Evolutionary conservation across 2,113 vertebrate species (phyloP), one percentile per base, ranked within the genome.

Genomic region (Phylloscopus trochiloides): DNA sequence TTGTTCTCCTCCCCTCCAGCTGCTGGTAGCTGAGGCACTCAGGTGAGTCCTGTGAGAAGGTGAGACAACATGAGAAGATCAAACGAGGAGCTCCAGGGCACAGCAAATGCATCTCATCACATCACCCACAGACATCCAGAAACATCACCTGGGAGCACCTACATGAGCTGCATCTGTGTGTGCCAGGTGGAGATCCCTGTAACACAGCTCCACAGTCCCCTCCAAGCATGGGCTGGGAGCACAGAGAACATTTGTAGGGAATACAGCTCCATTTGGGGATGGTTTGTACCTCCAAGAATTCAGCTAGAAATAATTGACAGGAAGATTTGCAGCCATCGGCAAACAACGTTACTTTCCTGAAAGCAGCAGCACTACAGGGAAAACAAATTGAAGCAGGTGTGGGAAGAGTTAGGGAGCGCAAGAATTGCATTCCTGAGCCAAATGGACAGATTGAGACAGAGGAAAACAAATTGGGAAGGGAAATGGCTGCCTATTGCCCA

Each of bases 361-460:
- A 83, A 96, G 82, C 77, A 95, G 92, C 90, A 87, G 90, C 87
- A 86, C 90, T 84, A 70, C 81, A 86, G 90, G 85, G 88, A 94
- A 94, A 96, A 95, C 84, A 94, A 95, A 96, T 61, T 34, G 93
- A 93, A 93, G 90, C 90, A 94, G 90, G 82, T 93, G 94, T 4
- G 3, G 90, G 86, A 96, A 84, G 90, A 93, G 85, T 92, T 63
- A 83, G 76, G 82, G 88, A 96, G 96, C 3, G 0, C 75, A 77
- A 90, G 96, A 93, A 93, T 71, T 86, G 73, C 80, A 45, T 90
- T 92, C 68, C 77, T 0, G 50, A 95, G 94, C 92, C 96, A 94
- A 95, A 94, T 34, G 75, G 96, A 88, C 96, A 96, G 92, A 97
- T 90, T 93, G 90, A 88, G 83, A 90, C 58, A 70, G 51, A 77